Percentiles rank a stretch among this genome's conserved stretches.
Conservation (phyloP, 37 sponge, comb jelly and placozoan species). For the Petrosia ficiformis region DNA sequence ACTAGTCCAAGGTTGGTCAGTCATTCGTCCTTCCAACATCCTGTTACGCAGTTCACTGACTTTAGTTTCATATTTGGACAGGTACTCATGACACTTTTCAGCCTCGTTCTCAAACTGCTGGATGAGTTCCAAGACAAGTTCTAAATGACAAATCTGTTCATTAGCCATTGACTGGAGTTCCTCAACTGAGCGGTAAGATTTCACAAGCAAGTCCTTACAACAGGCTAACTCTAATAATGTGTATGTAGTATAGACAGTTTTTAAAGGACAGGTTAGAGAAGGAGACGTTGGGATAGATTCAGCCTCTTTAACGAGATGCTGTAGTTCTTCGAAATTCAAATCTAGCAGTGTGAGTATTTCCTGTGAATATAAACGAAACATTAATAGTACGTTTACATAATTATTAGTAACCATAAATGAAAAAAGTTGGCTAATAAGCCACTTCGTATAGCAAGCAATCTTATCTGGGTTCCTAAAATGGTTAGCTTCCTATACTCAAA, state of each 20-base stretch:
- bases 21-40: background rate
- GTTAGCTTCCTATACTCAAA: too few species aligned
- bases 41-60: background rate
- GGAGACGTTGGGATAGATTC: background rate
- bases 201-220: background rate
- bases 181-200: background rate
- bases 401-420: background rate
- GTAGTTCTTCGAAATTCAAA: background rate
- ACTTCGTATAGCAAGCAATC: too few species aligned
- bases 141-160: background rate
- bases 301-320: background rate
- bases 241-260: background rate
- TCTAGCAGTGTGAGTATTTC: background rate
- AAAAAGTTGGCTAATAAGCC: too few species aligned
- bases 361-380: background rate
- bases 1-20: background rate
- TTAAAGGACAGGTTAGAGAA: background rate
- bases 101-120: background rate
- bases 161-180: background rate
- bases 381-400: background rate
- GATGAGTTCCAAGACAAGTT: background rate
- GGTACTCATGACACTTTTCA: background rate
- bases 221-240: background rate
- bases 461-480: too few species aligned
- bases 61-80: background rate